phyloP scores from a whole-genome alignment of 2,113 vertebrate genomes.

The Pristiophorus japonicus region DNA sequence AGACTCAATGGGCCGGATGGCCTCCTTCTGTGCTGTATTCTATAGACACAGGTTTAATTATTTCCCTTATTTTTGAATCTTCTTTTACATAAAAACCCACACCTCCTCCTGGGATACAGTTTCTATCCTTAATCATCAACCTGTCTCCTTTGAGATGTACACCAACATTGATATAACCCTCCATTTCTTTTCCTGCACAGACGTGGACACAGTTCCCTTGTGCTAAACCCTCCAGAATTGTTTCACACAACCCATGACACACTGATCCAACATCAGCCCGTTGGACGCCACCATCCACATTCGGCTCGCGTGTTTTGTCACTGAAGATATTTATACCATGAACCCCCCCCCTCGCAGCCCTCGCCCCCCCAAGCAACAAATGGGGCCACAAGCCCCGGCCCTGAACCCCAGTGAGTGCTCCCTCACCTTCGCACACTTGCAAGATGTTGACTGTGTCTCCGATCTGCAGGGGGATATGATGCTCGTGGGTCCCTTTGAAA shows the following conservation, averaged over 20 bases:
- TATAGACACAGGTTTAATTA: not conserved
- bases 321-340: not conserved
- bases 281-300: not conserved
- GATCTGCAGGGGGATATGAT: conserved; percentile 49
- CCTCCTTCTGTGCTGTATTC: not conserved
- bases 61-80: not conserved
- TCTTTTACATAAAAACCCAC: not conserved
- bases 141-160: not conserved
- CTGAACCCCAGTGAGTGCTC: too few relatives aligned
- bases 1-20: not conserved
- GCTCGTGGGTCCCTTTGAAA: conserved; percentile 44
- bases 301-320: not conserved
- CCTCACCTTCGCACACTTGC: conserved; percentile 33
- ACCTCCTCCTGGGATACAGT: not conserved
- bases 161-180: not conserved
- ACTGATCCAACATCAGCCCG: not conserved
- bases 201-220: not conserved
- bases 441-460: conserved; percentile 45
- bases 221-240: not conserved
- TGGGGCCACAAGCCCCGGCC: not conserved
- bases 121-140: not conserved
- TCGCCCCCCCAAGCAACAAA: not conserved
- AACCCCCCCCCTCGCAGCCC: not conserved
- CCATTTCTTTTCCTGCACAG: not conserved
- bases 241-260: not conserved